Conservation (phyloP, 2,797 vertebrate genomes). For the Astyanax mexicanus region DNA sequence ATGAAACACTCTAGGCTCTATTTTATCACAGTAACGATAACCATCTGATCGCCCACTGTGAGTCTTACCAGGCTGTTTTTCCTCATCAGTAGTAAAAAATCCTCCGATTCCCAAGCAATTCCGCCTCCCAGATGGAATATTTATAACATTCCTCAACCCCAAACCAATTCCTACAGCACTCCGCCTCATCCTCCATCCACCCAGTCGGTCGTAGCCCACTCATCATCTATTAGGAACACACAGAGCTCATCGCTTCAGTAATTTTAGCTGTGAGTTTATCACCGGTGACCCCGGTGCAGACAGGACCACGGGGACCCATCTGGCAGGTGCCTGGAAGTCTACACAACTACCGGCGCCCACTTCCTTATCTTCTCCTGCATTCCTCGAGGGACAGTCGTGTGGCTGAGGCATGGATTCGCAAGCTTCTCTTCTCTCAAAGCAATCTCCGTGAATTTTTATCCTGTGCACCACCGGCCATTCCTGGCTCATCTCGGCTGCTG, state of each 20-base stretch:
- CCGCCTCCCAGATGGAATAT: neutral
- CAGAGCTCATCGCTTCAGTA: constrained; percentile 20
- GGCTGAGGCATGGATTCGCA: constrained; percentile 47
- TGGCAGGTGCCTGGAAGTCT: constrained; percentile 48
- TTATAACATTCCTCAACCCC: neutral
- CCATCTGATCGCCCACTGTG: neutral
- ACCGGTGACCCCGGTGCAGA: constrained; percentile 32
- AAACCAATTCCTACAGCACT: neutral
- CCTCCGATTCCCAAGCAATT: neutral
- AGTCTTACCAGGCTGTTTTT: neutral
- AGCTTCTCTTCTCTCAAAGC: constrained; percentile 25
- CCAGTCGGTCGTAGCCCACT: neutral
- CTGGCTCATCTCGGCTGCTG: constrained; percentile 19
- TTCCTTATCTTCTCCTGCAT: constrained; percentile 49
- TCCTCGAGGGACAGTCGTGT: constrained; percentile 36
- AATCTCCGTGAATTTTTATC: constrained; percentile 12
- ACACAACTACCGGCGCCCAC: constrained; percentile 33
- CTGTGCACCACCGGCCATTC: constrained; percentile 7
- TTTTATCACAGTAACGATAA: neutral
- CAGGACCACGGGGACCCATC: constrained; percentile 37
- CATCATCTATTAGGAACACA: constrained; percentile 27
- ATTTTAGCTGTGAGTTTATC: constrained; percentile 51
- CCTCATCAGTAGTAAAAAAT: neutral
- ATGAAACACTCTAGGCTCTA: too few species aligned
- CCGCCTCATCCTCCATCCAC: neutral